Evolutionary conservation across 2,888 invertebrate genomes (phyloP), one percentile per base, ranked within the genome.

Genomic region (Drosophila emarginata): DNA sequence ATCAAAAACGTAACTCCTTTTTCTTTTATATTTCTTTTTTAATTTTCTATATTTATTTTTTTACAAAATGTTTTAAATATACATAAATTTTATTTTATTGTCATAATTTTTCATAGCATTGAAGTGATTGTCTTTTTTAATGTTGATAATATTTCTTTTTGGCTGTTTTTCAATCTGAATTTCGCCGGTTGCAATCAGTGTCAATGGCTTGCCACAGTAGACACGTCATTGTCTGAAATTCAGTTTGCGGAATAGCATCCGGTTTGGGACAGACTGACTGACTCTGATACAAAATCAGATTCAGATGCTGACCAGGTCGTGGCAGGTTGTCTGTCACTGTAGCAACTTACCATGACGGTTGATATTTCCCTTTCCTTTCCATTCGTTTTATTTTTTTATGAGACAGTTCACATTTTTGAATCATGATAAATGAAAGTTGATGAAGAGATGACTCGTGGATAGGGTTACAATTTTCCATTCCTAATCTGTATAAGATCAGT

Each of bases 181-280:
- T 28, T 59, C 2, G 45, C 37, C 28, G 28, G 6, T 14, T 21
- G 63, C 64, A 66, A 76, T 71, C 76, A 75, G 65, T 57, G 59
- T 58, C 65, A 76, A 74, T 65, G 51, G 65, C 21, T 57, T 40
- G 50, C 63, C 64, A 52, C 74, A 59, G 70, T 53, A 28, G 65
- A 63, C 56, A 53, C 28, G 57, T 63, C 53, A 68, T 58, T 56
- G 15, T 21, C 21, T 18, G 56, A 28, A 39, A 63, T 36, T 71
- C 59, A 54, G 39, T 60, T 56, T 45, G 15, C n/a, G 39, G 28
- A 21, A 39, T 32, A 32, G 32, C 32, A 32, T 32, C 32, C 32
- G 32, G 32, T 32, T 32, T 9, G 9, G 32, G 11, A 11, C 32
- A 32, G 9, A 9, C 32, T 9, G 9, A 9, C 32, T 9, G 36